Evolutionary conservation across 1,140 invertebrate genomes (phyloP).

Genomic region (Conus ventricosus): DNA sequence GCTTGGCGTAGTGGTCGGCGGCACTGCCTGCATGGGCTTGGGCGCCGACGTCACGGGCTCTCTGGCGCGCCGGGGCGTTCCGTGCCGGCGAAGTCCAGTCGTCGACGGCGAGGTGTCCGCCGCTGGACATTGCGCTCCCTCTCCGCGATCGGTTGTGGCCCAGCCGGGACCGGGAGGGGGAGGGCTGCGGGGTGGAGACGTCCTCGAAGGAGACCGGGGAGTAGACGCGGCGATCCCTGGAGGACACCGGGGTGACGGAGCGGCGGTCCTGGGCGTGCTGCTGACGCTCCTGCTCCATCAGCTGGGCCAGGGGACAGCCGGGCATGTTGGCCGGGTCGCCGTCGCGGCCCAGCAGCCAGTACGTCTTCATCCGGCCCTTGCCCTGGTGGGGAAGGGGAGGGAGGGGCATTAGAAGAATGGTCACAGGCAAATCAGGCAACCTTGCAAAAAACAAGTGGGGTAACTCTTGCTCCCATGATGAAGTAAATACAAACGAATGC

Average conservation of each 20-base stretch:
- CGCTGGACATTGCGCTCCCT: background rate
- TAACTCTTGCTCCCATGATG: too few species aligned
- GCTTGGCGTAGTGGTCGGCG: background rate
- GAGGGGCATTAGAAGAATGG: background rate
- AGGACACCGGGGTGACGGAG: background rate
- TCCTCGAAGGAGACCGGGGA: conserved; percentile 68
- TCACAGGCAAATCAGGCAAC: too few species aligned
- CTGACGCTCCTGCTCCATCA: conserved; percentile 54
- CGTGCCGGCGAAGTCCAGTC: background rate
- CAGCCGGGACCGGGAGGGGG: background rate
- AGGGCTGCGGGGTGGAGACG: conserved; percentile 31
- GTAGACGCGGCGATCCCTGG: conserved; percentile 51
- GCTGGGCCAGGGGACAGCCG: conserved; percentile 56
- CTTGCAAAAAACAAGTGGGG: too few species aligned
- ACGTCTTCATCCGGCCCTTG: conserved; percentile 93
- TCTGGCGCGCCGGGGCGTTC: background rate
- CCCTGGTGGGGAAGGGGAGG: conserved; percentile 61
- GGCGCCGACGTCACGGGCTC: background rate
- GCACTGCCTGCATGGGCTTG: conserved; percentile 21
- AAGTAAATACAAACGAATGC: too few species aligned
- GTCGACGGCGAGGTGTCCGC: background rate
- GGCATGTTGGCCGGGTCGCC: conserved; percentile 35
- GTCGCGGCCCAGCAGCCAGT: conserved; percentile 76
- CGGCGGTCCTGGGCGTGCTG: conserved; percentile 16
- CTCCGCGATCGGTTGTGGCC: background rate